A percentile compares a stretch with the other conserved stretches of the same genome.
phyloP scores from a whole-genome alignment of 2,113 vertebrate species.

The Opisthocomus hoazin region DNA sequence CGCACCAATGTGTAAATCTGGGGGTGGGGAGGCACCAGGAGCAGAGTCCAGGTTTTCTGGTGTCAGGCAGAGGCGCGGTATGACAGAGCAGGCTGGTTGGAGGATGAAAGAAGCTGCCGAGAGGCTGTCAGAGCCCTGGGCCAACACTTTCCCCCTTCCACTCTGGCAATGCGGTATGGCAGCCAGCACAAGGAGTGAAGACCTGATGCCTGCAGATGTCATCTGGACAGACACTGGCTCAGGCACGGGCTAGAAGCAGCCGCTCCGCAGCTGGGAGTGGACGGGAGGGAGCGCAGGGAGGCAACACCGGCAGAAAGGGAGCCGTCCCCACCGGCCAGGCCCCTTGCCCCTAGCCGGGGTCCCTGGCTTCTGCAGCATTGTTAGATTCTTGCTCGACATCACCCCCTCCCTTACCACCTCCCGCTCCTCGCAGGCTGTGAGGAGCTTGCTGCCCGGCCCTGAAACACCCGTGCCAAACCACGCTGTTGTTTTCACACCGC shows the following conservation, averaged over 20 bases:
- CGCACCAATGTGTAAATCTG: background rate
- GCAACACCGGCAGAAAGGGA: background rate
- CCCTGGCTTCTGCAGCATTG: background rate
- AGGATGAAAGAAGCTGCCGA: background rate
- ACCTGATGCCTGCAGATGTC: background rate
- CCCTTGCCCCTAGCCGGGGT: background rate
- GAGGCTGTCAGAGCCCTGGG: background rate
- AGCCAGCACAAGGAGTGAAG: background rate
- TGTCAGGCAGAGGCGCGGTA: background rate
- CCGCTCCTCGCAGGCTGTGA: background rate
- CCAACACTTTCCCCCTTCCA: background rate
- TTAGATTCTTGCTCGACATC: background rate
- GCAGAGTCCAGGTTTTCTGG: background rate
- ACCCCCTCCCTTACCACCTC: background rate
- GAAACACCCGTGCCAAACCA: background rate
- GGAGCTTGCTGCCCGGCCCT: background rate
- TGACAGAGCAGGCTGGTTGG: background rate
- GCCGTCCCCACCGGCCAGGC: rapidly evolving
- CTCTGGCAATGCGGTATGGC: background rate
- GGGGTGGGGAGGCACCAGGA: background rate
- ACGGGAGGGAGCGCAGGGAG: background rate
- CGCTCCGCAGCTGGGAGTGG: background rate
- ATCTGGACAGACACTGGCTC: background rate
- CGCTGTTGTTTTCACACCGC: rapidly evolving
- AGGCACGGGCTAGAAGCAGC: background rate